Base-by-base conservation (phyloP, 92 coral and sea anemone species). In the Meandrina meandrites region DNA sequence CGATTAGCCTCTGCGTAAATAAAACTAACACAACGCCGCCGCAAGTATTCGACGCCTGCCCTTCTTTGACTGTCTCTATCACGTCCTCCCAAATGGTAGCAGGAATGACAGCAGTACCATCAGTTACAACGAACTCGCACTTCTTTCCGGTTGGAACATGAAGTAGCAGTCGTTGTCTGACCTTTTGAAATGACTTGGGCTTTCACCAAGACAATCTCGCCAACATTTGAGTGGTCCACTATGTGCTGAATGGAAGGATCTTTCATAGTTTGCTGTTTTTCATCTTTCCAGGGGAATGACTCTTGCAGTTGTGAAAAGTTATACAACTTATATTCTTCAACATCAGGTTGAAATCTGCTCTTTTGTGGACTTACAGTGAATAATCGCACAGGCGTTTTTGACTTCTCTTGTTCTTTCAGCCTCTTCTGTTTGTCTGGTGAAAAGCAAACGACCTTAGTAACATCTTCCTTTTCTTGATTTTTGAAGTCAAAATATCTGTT, bases 241-340 rank as follows among this genome's bases (percentile, higher is more conserved):
- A 80, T 80, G 9, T 80, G 74, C 84, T 80, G 74, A 60, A 80
- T 0, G 3, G 84, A 80, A 80, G 74, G 84, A 35, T 80, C 56
- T 62, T 62, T 80, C 7, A 73, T 28, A 60, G 28, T 7, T 79
- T 86, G 89, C 22, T 34, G 53, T 76, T 48, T 62, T 68, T 68
- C 89, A 86, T 79, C 73, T 79, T 86, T 86, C 85, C 89, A 86
- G 76, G 70, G 85, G 89, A 86, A 79, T 86, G 89, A 76, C 85
- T 48, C 86, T 80, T 81, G 79, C 78, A 86, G 53, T 86, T 86
- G 77, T 67, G 90, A 87, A 87, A 87, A 87, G 89, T 87, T 87
- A 35, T 87, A 87, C 58, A 80, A 87, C 86, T 87, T 87, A 70
- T 81, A 72, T 81, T 87, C 86, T 57, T 87, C 81, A 30, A 87